Conservation (phyloP, 2,888 invertebrate species). For the Oligia latruncula region DNA sequence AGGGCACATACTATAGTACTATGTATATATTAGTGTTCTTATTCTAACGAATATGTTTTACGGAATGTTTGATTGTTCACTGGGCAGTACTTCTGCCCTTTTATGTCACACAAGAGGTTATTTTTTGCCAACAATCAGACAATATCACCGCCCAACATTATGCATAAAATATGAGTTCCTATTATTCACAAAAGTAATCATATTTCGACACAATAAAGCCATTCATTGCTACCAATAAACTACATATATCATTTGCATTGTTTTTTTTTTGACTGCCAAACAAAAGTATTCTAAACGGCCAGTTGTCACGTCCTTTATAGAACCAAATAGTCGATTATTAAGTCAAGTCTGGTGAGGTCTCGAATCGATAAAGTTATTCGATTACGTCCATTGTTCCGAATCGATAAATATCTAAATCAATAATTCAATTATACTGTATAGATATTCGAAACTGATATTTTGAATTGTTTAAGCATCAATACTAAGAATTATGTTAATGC, state of each 20-base stretch:
- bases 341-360: slow-evolving; percentile 61
- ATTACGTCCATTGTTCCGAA: slow-evolving; percentile 68
- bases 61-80: not conserved
- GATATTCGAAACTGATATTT: slow-evolving; percentile 65
- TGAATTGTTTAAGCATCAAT: slow-evolving; percentile 56
- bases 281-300: slow-evolving; percentile 52
- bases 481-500: slow-evolving; percentile 35
- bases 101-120: slow-evolving; percentile 11
- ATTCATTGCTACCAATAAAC: slow-evolving; percentile 37
- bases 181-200: slow-evolving; percentile 46
- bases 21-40: not conserved
- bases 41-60: not conserved
- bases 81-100: slow-evolving; percentile 15
- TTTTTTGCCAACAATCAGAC: slow-evolving; percentile 31
- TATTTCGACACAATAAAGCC: slow-evolving; percentile 42
- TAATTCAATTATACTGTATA: slow-evolving; percentile 65
- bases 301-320: slow-evolving; percentile 61
- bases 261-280: slow-evolving; percentile 43
- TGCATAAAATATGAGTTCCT: slow-evolving; percentile 45
- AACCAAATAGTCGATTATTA: slow-evolving; percentile 62
- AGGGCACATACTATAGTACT: not conserved
- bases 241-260: slow-evolving; percentile 40
- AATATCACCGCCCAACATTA: slow-evolving; percentile 23
- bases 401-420: slow-evolving; percentile 68
- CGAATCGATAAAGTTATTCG: slow-evolving; percentile 67